phyloP scores from a whole-genome alignment of 2,888 invertebrate species.

The Andrena haemorrhoa region DNA sequence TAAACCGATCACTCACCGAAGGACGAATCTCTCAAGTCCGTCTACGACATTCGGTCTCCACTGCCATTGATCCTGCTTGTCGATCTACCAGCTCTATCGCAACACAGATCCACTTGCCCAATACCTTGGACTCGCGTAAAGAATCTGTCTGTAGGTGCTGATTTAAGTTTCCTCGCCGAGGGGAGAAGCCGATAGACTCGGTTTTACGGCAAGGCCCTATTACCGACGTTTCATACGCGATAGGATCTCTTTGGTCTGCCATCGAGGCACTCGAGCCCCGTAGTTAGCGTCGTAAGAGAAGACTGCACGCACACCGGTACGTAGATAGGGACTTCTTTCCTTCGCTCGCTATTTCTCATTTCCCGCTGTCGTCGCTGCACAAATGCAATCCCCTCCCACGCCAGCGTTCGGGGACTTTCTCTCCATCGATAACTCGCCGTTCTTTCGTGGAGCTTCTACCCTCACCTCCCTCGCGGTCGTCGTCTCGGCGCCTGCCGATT shows the following conservation, averaged over 20 bases:
- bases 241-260: constrained; percentile 35
- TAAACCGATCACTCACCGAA: background rate
- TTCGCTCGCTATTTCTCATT: constrained; percentile 74
- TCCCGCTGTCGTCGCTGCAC: constrained; percentile 70
- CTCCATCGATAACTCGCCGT: constrained; percentile 39
- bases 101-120: background rate
- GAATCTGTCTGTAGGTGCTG: background rate
- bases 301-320: constrained; percentile 24
- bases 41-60: constrained; percentile 11
- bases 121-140: background rate
- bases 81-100: constrained; percentile 1
- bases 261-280: constrained; percentile 37
- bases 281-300: constrained; percentile 56
- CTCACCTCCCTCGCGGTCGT: constrained; percentile 50
- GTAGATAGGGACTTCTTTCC: constrained; percentile 39
- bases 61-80: background rate
- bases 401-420: constrained; percentile 9
- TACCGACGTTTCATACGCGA: constrained; percentile 46
- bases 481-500: constrained; percentile 65
- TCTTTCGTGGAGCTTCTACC: constrained; percentile 29
- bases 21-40: background rate
- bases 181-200: background rate
- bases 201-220: constrained; percentile 32
- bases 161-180: constrained; percentile 23
- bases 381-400: constrained; percentile 54